Evolutionary conservation across 2,113 vertebrate genomes (phyloP).

Genomic region (Rhinoptilus africanus): DNA sequence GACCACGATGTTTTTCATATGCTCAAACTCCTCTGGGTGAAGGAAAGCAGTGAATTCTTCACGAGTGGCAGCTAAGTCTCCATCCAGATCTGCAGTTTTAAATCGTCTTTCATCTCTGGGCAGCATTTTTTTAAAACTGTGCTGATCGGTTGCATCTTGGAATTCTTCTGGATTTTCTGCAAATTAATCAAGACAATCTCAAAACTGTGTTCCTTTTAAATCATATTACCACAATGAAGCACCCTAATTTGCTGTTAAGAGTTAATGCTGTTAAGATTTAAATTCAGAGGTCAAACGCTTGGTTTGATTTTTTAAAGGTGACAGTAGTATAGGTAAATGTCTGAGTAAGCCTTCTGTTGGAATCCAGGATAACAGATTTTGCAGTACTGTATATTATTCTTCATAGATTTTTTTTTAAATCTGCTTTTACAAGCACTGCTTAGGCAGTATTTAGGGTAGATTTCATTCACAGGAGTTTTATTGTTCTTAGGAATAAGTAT

Average conservation of each 20-base stretch:
- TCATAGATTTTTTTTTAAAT: neutral
- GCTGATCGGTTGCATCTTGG: slow-evolving; percentile 87
- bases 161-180: slow-evolving; percentile 92
- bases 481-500: neutral
- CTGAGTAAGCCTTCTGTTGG: neutral
- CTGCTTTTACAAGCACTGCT: neutral
- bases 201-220: neutral
- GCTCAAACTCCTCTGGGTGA: slow-evolving; percentile 96
- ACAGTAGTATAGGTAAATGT: neutral
- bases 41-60: slow-evolving; percentile 97
- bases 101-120: slow-evolving; percentile 95
- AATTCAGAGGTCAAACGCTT: neutral
- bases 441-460: neutral
- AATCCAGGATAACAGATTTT: neutral
- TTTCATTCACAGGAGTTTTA: neutral
- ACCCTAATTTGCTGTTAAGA: neutral
- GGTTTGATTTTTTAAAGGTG: neutral
- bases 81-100: slow-evolving; percentile 84
- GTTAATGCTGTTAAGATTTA: neutral
- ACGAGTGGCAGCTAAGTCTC: slow-evolving; percentile 82
- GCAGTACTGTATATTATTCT: neutral
- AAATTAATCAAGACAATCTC: neutral
- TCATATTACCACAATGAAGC: neutral
- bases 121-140: slow-evolving; percentile 97
- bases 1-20: slow-evolving; percentile 95